Evolutionary conservation across 2,797 vertebrate genomes (phyloP).

Genomic region (Thamnophis elegans): DNA sequence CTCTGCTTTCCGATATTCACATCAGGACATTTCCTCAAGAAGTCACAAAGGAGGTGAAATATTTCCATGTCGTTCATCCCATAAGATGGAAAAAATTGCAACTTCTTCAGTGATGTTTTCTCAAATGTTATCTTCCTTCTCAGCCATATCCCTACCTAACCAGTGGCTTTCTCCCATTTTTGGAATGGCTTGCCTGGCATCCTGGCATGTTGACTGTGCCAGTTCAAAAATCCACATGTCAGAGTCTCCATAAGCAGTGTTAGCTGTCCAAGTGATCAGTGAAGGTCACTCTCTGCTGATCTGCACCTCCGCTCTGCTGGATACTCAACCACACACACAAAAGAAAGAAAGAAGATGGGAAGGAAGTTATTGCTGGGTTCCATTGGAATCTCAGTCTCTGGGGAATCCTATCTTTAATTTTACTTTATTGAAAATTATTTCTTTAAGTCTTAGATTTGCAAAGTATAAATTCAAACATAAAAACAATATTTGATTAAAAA

Average conservation of each 20-base stretch:
- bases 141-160: not conserved
- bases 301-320: slow-evolving; percentile 67
- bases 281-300: slow-evolving; percentile 59
- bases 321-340: not conserved
- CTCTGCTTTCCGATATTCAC: slow-evolving; percentile 47
- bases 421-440: not conserved
- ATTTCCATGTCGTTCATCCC: slow-evolving; percentile 21
- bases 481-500: not conserved
- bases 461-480: not conserved
- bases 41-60: slow-evolving; percentile 25
- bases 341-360: slow-evolving; percentile 45
- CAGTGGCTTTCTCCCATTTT: slow-evolving; percentile 21
- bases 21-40: slow-evolving; percentile 28
- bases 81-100: slow-evolving; percentile 17
- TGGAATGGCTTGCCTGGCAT: not conserved
- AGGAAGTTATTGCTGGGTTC: slow-evolving; percentile 53
- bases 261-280: slow-evolving; percentile 39
- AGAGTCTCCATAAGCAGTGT: slow-evolving; percentile 28
- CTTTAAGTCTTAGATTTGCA: not conserved
- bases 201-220: not conserved
- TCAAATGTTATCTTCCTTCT: slow-evolving; percentile 9
- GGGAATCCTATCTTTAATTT: not conserved
- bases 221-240: slow-evolving; percentile 23
- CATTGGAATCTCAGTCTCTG: slow-evolving; percentile 16
- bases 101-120: slow-evolving; percentile 15